A percentile compares a stretch with the other conserved stretches of the same genome.
Conservation (phyloP, 2,797 vertebrate species). For the Enteromius argenteus region DNA sequence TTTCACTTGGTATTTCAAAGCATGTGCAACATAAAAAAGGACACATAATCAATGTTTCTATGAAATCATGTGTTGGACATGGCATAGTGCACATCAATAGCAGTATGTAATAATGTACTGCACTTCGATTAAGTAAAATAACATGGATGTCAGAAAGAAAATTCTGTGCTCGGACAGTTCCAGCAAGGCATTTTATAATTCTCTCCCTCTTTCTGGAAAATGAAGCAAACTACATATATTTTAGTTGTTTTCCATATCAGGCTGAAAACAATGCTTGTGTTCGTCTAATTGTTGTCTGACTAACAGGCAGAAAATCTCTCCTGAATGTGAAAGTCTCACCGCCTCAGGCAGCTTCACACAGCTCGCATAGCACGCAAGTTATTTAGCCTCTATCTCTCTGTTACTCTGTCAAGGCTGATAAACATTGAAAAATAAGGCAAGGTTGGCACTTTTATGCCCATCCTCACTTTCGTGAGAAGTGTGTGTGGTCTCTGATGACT, state of each 20-base stretch:
- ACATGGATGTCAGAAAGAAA: background rate
- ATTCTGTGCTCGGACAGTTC: background rate
- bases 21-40: conserved; percentile 11
- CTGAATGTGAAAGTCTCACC: conserved; percentile 27
- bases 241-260: background rate
- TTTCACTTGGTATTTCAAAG: conserved; percentile 4
- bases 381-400: conserved; percentile 39
- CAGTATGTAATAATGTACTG: conserved; percentile 15
- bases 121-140: conserved; percentile 24
- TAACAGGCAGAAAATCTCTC: conserved; percentile 26
- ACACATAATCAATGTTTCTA: conserved; percentile 17
- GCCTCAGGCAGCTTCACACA: conserved; percentile 22
- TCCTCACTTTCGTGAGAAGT: conserved; percentile 25
- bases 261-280: background rate
- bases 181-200: background rate
- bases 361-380: conserved; percentile 17
- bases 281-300: conserved; percentile 25
- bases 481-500: conserved; percentile 32
- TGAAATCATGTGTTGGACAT: conserved; percentile 13
- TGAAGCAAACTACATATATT: conserved; percentile 10
- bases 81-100: conserved; percentile 27
- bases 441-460: conserved; percentile 27
- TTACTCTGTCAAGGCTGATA: conserved; percentile 42
- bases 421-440: conserved; percentile 34
- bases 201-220: background rate